These are phyloP conservation scores for Zonotrichia leucophrys DNA, from an alignment of 2,113 vertebrate genomes.

Conservation along the genomic window DNA sequence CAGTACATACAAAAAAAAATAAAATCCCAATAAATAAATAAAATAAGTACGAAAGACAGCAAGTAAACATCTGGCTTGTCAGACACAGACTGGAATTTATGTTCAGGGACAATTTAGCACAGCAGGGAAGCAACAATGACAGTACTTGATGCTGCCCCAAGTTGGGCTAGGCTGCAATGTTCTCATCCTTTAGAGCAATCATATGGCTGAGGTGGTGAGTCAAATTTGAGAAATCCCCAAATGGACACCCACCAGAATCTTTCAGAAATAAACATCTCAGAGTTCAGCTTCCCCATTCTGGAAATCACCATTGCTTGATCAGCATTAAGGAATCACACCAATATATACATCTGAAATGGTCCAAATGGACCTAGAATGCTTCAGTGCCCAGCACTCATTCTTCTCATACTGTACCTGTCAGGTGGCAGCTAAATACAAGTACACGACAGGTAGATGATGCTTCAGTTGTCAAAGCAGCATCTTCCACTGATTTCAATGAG, in stretches of 20 bases:
- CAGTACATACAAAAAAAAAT: background rate
- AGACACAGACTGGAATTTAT: background rate
- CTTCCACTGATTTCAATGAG: constrained; percentile 58
- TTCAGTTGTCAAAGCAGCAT: constrained; percentile 59
- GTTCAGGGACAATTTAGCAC: background rate
- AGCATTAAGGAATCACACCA: background rate
- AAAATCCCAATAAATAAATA: background rate
- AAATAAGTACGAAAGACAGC: background rate
- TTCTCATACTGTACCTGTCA: constrained; percentile 65
- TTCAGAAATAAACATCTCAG: background rate
- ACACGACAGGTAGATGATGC: constrained; percentile 5
- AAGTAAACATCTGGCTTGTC: constrained; percentile 26
- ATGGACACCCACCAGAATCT: background rate
- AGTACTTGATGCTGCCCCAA: background rate
- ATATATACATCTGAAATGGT: background rate
- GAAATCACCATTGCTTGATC: background rate
- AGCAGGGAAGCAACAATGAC: constrained; percentile 3
- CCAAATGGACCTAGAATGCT: background rate
- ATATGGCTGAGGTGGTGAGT: background rate
- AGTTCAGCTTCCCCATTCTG: background rate
- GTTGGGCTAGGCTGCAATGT: background rate
- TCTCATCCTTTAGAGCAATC: background rate
- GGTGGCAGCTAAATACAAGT: constrained; percentile 54
- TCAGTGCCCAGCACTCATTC: background rate
- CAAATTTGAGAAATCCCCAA: background rate